Base-by-base conservation (phyloP, 2,888 invertebrate genomes). In the Ophion slaviceki region DNA sequence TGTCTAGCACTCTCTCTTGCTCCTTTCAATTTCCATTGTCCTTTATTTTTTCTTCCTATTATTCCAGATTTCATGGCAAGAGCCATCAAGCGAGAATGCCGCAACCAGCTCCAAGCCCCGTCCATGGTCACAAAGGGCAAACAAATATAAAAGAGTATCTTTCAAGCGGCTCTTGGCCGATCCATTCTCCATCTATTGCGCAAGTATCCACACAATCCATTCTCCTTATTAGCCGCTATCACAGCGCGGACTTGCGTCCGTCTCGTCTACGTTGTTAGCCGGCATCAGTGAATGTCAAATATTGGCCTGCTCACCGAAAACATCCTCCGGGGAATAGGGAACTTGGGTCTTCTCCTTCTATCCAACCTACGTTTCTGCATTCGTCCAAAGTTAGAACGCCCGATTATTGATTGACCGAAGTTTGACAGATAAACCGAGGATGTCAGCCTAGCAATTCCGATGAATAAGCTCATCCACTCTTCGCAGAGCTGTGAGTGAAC, bases 101-200 rank as follows among this genome's bases (percentile, higher is more conserved):
- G 6, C 28, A 64, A 57, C 72, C 74, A 74, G 61, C 57, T 40
- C 68, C 59, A 77, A 78, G 67, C 81, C 53, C 53, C 45, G 45
- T 74, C 74, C 36, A 68, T 36, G 72, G 80, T 67, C 62, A 36
- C 64, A 17, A 47, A 76, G 75, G 28, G 82, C 79, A 57, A 84
- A 84, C 80, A 84, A 80, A 75, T 80, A 80, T 61, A 80, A 76
- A 80, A 76, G 80, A 76, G 66, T 61, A 32, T 67, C 28, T 53
- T 79, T 32, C 68, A 47, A 72, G 11, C 67, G 36, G 2, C 28
- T 20, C 17, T 40, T n/a, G 10, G n/a, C 77, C 24, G 32, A 64
- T 57, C 53, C 57, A 71, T 70, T 78, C 78, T 83, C 68, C 20
- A 36, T 36, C 79, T 24, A 74, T 70, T 79, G 59, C 71, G 47